Percentiles rank a stretch among this genome's conserved stretches.
Conservation (phyloP, 2,888 invertebrate species). For the Caenorhabditis sp. region DNA sequence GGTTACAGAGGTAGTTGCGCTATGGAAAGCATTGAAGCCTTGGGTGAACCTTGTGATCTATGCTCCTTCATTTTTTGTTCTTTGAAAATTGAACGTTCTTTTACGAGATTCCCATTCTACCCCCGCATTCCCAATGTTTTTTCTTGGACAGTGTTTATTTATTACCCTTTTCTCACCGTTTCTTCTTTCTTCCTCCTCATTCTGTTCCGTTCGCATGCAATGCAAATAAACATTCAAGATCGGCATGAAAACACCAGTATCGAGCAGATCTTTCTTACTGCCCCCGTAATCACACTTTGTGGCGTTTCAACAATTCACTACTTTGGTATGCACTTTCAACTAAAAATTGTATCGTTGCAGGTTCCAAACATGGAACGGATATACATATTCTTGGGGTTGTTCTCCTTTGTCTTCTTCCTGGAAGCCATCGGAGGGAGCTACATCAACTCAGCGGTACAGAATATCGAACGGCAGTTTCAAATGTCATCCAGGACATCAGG, state of each 20-base stretch:
- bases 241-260: conserved; percentile 19
- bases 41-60: background rate
- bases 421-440: conserved; percentile 81
- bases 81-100: background rate
- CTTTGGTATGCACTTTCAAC: background rate
- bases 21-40: background rate
- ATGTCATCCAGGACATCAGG: conserved; percentile 82
- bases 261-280: background rate
- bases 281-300: background rate
- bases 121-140: background rate
- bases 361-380: conserved; percentile 72
- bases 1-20: background rate
- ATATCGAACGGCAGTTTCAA: conserved; percentile 82
- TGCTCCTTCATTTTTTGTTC: background rate
- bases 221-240: conserved; percentile 26
- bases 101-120: background rate
- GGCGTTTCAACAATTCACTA: background rate
- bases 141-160: background rate
- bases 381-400: conserved; percentile 78
- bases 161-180: background rate
- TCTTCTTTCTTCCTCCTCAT: background rate
- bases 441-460: conserved; percentile 82
- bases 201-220: conserved; percentile 11
- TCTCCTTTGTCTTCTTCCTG: conserved; percentile 80
- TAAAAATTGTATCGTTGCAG: background rate